Conservation (phyloP, 2,888 invertebrate genomes). For the Drosophila phalerata region DNA sequence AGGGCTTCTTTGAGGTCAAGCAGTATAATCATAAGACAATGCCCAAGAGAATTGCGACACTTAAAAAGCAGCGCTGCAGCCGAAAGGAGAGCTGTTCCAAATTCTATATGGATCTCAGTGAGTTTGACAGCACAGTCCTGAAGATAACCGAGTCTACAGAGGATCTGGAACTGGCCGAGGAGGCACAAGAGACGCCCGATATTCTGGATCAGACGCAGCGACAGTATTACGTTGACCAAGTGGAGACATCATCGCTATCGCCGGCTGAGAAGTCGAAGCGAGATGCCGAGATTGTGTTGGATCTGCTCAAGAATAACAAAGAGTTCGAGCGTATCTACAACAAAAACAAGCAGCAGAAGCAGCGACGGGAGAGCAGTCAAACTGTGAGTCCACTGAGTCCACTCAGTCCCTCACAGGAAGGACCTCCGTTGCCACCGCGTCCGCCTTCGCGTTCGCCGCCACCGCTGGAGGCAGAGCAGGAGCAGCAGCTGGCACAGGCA, state of each 20-base stretch:
- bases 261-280: slow-evolving; percentile 89
- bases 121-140: slow-evolving; percentile 86
- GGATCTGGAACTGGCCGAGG: slow-evolving; percentile 84
- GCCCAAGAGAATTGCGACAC: slow-evolving; percentile 90
- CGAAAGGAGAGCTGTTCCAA: slow-evolving; percentile 87
- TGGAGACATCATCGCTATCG: slow-evolving; percentile 38
- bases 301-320: slow-evolving; percentile 92
- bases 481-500: slow-evolving; percentile 40
- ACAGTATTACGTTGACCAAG: slow-evolving; percentile 42
- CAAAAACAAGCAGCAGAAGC: slow-evolving; percentile 90
- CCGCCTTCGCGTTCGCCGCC: slow-evolving; percentile 85
- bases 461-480: slow-evolving; percentile 80
- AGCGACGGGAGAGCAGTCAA: slow-evolving; percentile 83
- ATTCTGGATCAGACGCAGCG: slow-evolving; percentile 1
- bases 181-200: slow-evolving; percentile 46
- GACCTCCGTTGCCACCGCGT: slow-evolving; percentile 78
- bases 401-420: slow-evolving; percentile 57
- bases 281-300: slow-evolving; percentile 89
- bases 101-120: slow-evolving; percentile 90
- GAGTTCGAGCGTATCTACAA: slow-evolving; percentile 93
- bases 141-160: slow-evolving; percentile 89
- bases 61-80: slow-evolving; percentile 89
- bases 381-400: slow-evolving; percentile 45
- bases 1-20: slow-evolving; percentile 86
- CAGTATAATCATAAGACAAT: slow-evolving; percentile 90